Evolutionary conservation across 2,113 vertebrate genomes (phyloP), one percentile per base, ranked within the genome.

Genomic region (Centrocercus urophasianus): DNA sequence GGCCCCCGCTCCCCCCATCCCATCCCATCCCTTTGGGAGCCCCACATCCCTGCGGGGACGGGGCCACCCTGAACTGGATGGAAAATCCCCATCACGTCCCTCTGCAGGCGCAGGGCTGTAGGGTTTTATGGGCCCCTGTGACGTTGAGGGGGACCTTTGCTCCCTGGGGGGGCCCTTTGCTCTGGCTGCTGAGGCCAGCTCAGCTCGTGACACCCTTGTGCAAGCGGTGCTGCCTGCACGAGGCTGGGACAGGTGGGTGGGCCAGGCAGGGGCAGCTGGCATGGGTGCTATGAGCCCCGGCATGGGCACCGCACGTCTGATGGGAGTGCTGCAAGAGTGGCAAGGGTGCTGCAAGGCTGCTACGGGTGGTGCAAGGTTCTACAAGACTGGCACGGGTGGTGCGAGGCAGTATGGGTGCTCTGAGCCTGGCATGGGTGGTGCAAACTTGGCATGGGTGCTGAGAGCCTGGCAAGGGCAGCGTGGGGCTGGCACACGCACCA

Each of bases 121-220:
- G 71, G 72, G 24, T 93, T 92, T 96, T 93, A 91, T 96, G 90
- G 82, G 54, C 85, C 65, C 81, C 81, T 10, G 90, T 93, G 83
- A 34, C 52, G 0, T 3, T 61, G 80, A 78, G 4, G 2, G 42
- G 81, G 85, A 96, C 93, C 95, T 96, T 96, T 96, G 95, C 64
- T 57, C 54, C 32, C 18, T 0, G 17, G 8, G 0, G 40, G 1
- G 57, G 81, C 70, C 86, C 83, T 87, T 83, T 69, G 94, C 83
- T 92, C 54, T 17, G 47, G 69, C 56, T 11, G 56, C 75, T 7
- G 57, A 88, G 72, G 52, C 63, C 4, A 1, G 84, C 59, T 77
- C 73, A 20, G 22, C 95, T 80, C 85, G 84, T 95, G 95, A 94
- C 77, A 64, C 34, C 64, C 67, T 90, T 79, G 84, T 84, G 83